These are phyloP conservation scores for Hippolais icterina DNA, from an alignment of 2,113 vertebrate species.

Conservation along the genomic window DNA sequence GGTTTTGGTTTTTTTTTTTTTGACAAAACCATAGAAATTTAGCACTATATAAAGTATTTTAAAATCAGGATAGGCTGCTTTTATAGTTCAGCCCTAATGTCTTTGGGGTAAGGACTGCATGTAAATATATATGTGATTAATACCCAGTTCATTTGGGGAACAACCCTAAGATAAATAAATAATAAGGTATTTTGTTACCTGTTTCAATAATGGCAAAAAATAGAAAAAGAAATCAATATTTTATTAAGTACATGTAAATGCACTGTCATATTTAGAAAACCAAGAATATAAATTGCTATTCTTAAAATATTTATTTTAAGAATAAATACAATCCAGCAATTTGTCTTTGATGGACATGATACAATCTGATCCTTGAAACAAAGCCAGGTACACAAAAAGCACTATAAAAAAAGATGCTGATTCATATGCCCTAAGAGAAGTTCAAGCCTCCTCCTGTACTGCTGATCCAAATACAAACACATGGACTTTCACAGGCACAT, in stretches of 20 bases:
- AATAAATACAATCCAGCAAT: neutral
- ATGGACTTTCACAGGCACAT: neutral
- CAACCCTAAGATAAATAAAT: neutral
- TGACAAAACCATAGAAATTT: neutral
- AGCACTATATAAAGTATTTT: neutral
- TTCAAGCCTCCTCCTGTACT: neutral
- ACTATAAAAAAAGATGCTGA: neutral
- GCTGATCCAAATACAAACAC: neutral
- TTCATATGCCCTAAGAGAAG: neutral
- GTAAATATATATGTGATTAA: accelerated
- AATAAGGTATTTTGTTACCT: neutral
- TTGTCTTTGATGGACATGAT: neutral
- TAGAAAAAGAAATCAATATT: neutral
- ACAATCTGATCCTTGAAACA: neutral
- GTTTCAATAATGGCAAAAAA: neutral
- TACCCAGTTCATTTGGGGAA: neutral
- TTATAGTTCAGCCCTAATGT: neutral
- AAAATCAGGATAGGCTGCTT: neutral
- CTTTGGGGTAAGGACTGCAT: neutral
- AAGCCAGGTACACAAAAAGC: neutral
- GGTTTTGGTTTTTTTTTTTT: neutral
- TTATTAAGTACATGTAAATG: neutral
- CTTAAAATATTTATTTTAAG: neutral
- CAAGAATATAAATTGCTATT: neutral
- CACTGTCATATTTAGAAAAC: neutral